Base-by-base conservation (phyloP, 2,113 vertebrate genomes). In the Ictalurus punctatus region DNA sequence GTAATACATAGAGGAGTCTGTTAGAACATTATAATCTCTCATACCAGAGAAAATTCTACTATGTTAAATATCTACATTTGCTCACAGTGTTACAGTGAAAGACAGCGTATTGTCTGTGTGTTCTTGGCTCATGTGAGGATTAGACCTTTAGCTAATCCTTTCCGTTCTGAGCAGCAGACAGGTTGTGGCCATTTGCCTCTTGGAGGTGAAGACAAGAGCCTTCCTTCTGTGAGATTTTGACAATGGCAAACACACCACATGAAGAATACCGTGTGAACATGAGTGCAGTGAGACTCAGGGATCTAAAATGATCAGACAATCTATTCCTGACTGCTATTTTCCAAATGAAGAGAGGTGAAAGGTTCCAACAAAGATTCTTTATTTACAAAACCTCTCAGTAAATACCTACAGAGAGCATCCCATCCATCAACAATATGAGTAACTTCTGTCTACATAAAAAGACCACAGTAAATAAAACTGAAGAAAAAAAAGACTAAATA, bases 371-470 rank as follows among this genome's bases (percentile, higher is more conserved):
- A 88, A 87, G 56, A 78, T 44, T 89, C 87, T 91, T 91, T 91
- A 91, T 90, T 91, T 91, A 91, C 91, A 91, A 91, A 90, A 87
- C 27, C 44, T 84, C 87, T 82, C n/a, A 54, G 65, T 59, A 65
- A 88, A n/a, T 37, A 25, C 59, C 67, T 44, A 37, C 44, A 13
- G 59, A 25, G 67, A 73, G 27, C 48, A 86, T 58, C 63, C 79
- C 19, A 84, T 76, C 16, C 52, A 54, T 73, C 7, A 63, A 89
- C 65, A 85, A 83, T 56, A 83, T 56, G 74, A 59, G 65, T 63
- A 6, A 52, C 40, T 61, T 37, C 8, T 44, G 40, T 59, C 88
- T 89, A 90, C 83, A 89, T 81, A 81, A 88, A 85, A 79, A 89
- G 27, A 87, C 25, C 4, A 84, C n/a, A 58, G 89, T 23, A 52